Percentiles rank a stretch among this genome's conserved stretches.
These are phyloP conservation scores for Aplidium turbinatum DNA, from an alignment of 23 tunicate species.

Conservation along the genomic window DNA sequence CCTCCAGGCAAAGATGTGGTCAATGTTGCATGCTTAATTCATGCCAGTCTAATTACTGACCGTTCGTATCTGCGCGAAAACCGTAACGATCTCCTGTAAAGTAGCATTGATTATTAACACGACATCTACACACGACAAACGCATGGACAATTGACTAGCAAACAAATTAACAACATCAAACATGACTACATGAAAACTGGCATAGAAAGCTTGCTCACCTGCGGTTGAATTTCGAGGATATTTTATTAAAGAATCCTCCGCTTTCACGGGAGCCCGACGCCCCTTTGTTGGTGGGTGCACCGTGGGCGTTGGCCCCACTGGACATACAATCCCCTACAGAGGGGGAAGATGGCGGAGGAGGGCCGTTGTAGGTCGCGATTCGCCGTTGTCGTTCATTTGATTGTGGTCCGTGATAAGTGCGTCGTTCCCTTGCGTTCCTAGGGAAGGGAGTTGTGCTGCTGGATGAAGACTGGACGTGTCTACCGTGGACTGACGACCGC, in stretches of 20 bases:
- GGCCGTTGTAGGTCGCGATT: conserved; percentile 72
- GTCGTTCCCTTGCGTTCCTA: conserved; percentile 79
- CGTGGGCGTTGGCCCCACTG: conserved; percentile 26
- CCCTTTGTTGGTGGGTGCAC: conserved; percentile 7
- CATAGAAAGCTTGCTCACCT: too few species aligned
- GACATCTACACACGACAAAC: too few species aligned
- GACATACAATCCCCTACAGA: conserved; percentile 55
- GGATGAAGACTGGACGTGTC: conserved; percentile 13
- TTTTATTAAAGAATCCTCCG: conserved; percentile 67
- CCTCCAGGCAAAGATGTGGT: too few species aligned
- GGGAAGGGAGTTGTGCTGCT: conserved; percentile 70
- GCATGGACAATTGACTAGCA: not conserved
- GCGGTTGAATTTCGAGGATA: conserved; percentile 78
- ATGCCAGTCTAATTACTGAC: conserved; percentile 74
- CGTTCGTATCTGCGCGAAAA: conserved; percentile 79
- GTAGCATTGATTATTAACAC: conserved; percentile 1
- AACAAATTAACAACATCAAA: not conserved
- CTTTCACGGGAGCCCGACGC: conserved; percentile 55
- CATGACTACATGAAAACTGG: not conserved
- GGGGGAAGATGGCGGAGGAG: conserved; percentile 75
- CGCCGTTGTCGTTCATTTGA: conserved; percentile 60
- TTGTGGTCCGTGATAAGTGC: conserved; percentile 85
- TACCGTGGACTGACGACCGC: conserved; percentile 45
- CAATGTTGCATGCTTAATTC: not conserved
- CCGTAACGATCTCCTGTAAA: conserved; percentile 74